phyloP scores from a whole-genome alignment of 53 echinoderm and acorn worm genomes.

The Stichopus horrens region DNA sequence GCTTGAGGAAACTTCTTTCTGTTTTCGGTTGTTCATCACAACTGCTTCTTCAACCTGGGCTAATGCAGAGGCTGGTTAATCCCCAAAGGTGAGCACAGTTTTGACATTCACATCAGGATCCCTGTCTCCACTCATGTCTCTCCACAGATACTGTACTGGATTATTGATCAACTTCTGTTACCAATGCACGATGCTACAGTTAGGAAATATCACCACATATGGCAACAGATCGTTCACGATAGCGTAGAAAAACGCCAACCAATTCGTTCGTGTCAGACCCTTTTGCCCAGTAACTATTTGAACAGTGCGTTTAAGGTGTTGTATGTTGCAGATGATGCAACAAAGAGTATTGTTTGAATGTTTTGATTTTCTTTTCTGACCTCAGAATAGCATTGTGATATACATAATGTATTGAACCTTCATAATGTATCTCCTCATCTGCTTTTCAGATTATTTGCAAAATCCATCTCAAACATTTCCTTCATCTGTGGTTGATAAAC shows the following conservation, averaged over 20 bases:
- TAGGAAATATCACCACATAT: constrained; percentile 64
- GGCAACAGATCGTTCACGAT: constrained; percentile 51
- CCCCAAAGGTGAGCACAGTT: no score
- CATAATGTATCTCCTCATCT: constrained; percentile 47
- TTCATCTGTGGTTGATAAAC: constrained; percentile 60
- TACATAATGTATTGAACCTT: constrained; percentile 67
- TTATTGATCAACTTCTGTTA: constrained; percentile 61
- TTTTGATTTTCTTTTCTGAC: constrained; percentile 70
- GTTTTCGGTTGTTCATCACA: no score
- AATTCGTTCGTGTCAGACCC: constrained; percentile 58
- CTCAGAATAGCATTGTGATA: constrained; percentile 60
- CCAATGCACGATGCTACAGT: constrained; percentile 64
- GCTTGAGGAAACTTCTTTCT: no score
- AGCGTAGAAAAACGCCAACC: constrained; percentile 63
- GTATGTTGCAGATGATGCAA: constrained; percentile 36
- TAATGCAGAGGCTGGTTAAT: no score
- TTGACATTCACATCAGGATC: no score
- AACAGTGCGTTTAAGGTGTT: constrained; percentile 50
- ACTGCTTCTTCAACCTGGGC: no score
- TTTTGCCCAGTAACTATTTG: constrained; percentile 66
- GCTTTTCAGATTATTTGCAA: constrained; percentile 59
- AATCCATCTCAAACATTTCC: constrained; percentile 63
- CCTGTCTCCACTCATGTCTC: not conserved
- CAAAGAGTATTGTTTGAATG: constrained; percentile 63
- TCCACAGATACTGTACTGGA: not conserved